Conservation (phyloP, 2,888 invertebrate species). For the Drosophila anomalata region DNA sequence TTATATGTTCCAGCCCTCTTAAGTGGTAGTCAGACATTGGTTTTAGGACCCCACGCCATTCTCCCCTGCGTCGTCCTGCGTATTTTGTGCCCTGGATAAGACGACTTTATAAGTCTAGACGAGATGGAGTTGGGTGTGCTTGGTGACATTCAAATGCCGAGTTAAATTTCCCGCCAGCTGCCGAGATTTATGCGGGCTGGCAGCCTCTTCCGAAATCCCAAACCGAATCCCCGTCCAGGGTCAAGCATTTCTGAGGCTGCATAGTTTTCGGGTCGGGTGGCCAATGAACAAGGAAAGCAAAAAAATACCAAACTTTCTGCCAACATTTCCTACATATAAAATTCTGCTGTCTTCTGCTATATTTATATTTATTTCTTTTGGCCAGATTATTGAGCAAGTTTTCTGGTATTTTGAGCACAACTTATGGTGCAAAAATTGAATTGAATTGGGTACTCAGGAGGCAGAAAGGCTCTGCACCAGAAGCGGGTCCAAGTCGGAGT, state of each 20-base stretch:
- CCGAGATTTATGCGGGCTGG: conserved; percentile 66
- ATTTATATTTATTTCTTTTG: conserved; percentile 64
- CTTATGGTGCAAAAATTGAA: conserved; percentile 77
- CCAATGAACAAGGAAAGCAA: neutral
- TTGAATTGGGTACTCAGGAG: conserved; percentile 49
- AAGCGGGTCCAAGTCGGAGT: conserved; percentile 34
- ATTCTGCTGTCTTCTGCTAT: conserved; percentile 45
- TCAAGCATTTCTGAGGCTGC: conserved; percentile 55
- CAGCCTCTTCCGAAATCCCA: conserved; percentile 22
- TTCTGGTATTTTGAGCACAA: conserved; percentile 76
- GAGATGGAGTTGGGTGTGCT: conserved; percentile 35
- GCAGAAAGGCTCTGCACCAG: conserved; percentile 29
- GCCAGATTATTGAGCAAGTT: conserved; percentile 67
- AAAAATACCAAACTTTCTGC: conserved; percentile 56
- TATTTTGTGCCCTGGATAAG: conserved; percentile 45
- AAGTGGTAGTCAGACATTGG: conserved; percentile 77
- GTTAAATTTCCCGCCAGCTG: conserved; percentile 42
- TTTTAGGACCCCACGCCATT: conserved; percentile 56
- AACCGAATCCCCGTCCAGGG: conserved; percentile 39
- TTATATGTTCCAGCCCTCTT: conserved; percentile 74
- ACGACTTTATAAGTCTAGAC: conserved; percentile 75
- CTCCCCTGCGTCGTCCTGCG: neutral
- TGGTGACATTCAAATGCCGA: conserved; percentile 71
- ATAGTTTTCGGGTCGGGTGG: conserved; percentile 53
- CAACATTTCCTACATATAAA: conserved; percentile 64